A percentile compares a stretch with the other conserved stretches of the same genome.
Conservation (phyloP, 2,888 invertebrate genomes). For the Phalangium opilio region DNA sequence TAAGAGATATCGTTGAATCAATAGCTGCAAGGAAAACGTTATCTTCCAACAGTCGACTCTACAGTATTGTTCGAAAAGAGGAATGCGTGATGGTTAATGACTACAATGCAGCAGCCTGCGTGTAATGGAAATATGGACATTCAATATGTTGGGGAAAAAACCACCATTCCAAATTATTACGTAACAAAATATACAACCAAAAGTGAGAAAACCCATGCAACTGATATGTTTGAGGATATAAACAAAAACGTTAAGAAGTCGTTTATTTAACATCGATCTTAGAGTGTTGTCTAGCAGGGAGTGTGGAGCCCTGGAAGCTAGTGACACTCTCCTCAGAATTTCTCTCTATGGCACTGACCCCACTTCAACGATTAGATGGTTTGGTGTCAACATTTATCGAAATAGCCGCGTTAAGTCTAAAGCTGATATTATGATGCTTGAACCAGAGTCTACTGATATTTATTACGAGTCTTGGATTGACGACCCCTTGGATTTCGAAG, state of each 20-base stretch:
- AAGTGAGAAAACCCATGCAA: neutral
- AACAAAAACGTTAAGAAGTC: too few species aligned
- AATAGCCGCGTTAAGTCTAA: neutral
- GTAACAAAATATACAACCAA: neutral
- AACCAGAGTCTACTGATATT: neutral
- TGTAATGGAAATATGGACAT: constrained; percentile 1
- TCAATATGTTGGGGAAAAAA: constrained; percentile 1
- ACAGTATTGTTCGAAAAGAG: too few species aligned
- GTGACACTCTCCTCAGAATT: neutral
- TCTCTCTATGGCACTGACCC: neutral
- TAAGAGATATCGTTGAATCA: too few species aligned
- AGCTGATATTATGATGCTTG: neutral
- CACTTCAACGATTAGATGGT: neutral
- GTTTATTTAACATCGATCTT: neutral
- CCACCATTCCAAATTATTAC: neutral
- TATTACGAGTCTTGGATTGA: neutral
- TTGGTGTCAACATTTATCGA: neutral
- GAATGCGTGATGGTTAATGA: neutral
- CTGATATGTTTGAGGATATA: too few species aligned
- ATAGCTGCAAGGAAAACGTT: neutral
- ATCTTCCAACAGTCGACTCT: too few species aligned
- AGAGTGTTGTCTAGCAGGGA: neutral
- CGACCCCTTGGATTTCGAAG: too few species aligned
- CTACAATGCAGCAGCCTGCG: neutral
- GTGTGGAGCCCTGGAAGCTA: constrained; percentile 3